These are phyloP conservation scores for Sinocyclocheilus grahami DNA, from an alignment of 2,113 vertebrate species.

Conservation along the genomic window DNA sequence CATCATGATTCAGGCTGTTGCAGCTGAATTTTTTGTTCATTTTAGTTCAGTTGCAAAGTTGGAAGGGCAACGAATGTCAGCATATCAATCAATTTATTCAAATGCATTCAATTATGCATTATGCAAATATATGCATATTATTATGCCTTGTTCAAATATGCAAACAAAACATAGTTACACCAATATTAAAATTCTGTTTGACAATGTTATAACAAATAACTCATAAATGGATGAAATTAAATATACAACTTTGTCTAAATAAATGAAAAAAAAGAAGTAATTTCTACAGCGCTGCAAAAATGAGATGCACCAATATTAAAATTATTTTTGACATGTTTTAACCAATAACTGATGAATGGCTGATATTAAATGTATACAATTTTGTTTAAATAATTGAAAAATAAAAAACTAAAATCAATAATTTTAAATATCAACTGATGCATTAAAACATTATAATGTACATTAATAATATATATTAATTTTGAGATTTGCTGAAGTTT, in stretches of 20 bases:
- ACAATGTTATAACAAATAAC: neutral
- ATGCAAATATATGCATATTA: neutral
- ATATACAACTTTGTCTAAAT: neutral
- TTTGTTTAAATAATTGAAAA: neutral
- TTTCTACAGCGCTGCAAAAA: too few relatives aligned
- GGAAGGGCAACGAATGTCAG: neutral
- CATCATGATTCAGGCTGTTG: neutral
- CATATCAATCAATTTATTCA: neutral
- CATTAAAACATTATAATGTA: too few relatives aligned
- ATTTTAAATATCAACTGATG: neutral
- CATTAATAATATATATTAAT: neutral
- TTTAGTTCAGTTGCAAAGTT: neutral
- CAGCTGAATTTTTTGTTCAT: neutral
- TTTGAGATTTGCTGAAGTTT: neutral
- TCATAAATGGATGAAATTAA: neutral
- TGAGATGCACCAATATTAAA: neutral
- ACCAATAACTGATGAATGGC: neutral
- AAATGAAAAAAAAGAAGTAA: neutral
- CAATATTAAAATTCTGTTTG: neutral
- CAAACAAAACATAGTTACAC: neutral
- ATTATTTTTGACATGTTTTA: neutral
- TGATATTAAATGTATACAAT: neutral
- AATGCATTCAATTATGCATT: neutral
- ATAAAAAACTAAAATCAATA: neutral
- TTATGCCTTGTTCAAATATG: neutral